Evolutionary conservation across 2,113 vertebrate species (phyloP), one percentile per base, ranked within the genome.

Genomic region (Puma concolor): DNA sequence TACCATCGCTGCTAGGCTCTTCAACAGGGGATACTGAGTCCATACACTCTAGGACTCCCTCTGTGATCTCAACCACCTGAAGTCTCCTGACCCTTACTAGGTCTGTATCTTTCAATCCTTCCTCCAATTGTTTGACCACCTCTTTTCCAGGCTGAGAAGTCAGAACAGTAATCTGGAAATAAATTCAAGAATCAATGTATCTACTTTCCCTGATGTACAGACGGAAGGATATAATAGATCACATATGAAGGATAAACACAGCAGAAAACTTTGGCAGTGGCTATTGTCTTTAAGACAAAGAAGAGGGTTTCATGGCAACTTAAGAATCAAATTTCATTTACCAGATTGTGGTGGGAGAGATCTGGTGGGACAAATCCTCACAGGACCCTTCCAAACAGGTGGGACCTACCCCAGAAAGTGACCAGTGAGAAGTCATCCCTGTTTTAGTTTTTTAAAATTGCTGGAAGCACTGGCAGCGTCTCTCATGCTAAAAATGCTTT

Each of bases 111-210:
- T 98, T 99, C 60, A 99, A 94, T 2, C 99, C 99, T 44, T 96
- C 94, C 95, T 99, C 99, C 97, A 99, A 94, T 69, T 99, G 99
- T 79, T 95, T 98, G 54, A 99, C 98, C 80, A 99, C 87, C 17
- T 98, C 96, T 66, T 77, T 98, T 83, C 99, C 99, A 11, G 98
- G 94, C 84, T 99, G 99, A 88, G 99, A 98, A 92, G 99, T 99
- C 98, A 99, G 97, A 98, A 99, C 93, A 0, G 99, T 99, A 97
- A 99, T 99, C 99, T 99, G 98, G 81, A 98, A 98, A 52, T 93
- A 92, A 98, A 98, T 71, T 6, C 69, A 80, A 72, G 92, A 91
- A 94, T 96, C 85, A 91, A 9, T 29, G 15, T 79, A 69, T 52
- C 36, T 93, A 13, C 16, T 79, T 79, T 96, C 14, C 17, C 38